phyloP scores from a whole-genome alignment of 1,140 invertebrate species.

The Monomorium pharaonis region DNA sequence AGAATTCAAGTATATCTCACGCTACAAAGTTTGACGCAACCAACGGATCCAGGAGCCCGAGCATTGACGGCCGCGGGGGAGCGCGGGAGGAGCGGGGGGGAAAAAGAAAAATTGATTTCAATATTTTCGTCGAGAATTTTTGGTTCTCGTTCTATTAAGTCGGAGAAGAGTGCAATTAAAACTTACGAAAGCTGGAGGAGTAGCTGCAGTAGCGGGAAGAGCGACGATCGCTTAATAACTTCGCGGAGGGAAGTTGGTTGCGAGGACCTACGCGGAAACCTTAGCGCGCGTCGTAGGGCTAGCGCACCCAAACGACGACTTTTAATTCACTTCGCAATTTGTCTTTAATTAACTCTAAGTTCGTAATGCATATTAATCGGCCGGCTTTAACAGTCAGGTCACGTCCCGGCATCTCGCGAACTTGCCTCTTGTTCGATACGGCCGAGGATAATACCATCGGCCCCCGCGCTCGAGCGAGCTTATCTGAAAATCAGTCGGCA shows the following conservation, averaged over 20 bases:
- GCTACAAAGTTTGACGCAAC: conserved; percentile 33
- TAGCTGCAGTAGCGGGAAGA: background rate
- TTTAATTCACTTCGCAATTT: conserved; percentile 60
- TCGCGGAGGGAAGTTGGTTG: background rate
- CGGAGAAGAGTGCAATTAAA: conserved; percentile 43
- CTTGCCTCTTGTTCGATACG: background rate
- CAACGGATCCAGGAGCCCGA: background rate
- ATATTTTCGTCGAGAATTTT: conserved; percentile 45
- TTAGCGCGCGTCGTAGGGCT: background rate
- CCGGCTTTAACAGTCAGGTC: conserved; percentile 15
- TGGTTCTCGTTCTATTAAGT: conserved; percentile 32
- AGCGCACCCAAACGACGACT: conserved; percentile 45
- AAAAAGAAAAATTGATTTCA: conserved; percentile 18
- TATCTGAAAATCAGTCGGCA: background rate
- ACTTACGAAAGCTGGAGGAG: conserved; percentile 20
- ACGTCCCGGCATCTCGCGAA: conserved; percentile 2
- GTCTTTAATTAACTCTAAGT: conserved; percentile 56
- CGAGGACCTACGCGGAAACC: conserved; percentile 4
- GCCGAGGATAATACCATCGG: background rate
- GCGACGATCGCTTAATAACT: conserved; percentile 55
- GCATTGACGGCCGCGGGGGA: background rate
- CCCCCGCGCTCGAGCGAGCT: background rate
- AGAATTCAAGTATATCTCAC: background rate
- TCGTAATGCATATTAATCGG: conserved; percentile 56
- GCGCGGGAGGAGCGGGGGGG: background rate